Percentiles rank a stretch among this genome's conserved stretches.
Conservation (phyloP, 2,797 vertebrate species). For the Odontamblyopus rebecca region DNA sequence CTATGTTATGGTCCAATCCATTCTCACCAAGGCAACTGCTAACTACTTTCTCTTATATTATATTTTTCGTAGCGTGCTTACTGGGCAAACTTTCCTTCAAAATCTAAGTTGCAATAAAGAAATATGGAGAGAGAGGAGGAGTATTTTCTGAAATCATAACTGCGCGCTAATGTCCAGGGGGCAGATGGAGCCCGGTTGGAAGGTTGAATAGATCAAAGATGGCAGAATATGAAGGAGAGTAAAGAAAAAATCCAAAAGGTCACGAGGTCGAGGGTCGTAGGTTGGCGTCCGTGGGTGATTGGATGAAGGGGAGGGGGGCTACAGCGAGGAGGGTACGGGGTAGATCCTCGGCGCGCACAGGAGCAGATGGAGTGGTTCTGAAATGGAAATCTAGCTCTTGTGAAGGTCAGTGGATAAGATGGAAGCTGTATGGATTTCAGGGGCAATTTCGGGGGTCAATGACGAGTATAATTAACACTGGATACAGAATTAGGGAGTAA, state of each 20-base stretch:
- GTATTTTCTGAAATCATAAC: slow-evolving; percentile 30
- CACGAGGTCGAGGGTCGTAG: slow-evolving; percentile 9
- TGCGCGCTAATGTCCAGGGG: slow-evolving; percentile 36
- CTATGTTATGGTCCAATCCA: neutral
- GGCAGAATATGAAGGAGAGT: slow-evolving; percentile 7
- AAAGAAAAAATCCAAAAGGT: neutral
- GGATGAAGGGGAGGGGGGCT: slow-evolving; percentile 12
- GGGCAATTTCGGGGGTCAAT: slow-evolving; percentile 7
- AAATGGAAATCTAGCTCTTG: neutral
- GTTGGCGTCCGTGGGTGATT: slow-evolving; percentile 11
- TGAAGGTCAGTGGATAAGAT: neutral
- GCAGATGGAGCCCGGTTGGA: slow-evolving; percentile 29
- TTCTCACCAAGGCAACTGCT: neutral
- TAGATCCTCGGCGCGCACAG: neutral
- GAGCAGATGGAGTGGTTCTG: slow-evolving; percentile 10
- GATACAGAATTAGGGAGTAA: neutral
- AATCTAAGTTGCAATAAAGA: slow-evolving; percentile 27
- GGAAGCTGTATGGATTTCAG: neutral
- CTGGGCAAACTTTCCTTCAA: slow-evolving; percentile 17
- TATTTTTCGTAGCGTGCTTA: neutral
- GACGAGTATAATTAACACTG: neutral
- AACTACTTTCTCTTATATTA: neutral
- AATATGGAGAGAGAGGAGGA: neutral
- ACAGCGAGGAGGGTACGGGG: neutral
- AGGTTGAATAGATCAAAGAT: slow-evolving; percentile 38